phyloP scores from a whole-genome alignment of 1,140 invertebrate species.

The Helicoverpa zea region DNA sequence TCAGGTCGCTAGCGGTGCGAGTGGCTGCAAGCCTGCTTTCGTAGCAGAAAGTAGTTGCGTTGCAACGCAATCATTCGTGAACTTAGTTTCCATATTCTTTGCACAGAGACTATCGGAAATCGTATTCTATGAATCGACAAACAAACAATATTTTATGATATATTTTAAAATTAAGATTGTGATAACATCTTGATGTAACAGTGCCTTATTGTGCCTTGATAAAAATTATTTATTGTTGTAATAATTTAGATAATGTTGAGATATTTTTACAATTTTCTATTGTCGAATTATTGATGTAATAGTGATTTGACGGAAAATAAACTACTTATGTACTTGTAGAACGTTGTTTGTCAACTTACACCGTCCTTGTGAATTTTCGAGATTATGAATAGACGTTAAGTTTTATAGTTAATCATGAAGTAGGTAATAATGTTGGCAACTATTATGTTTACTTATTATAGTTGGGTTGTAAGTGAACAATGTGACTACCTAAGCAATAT shows the following conservation, averaged over 20 bases:
- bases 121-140: constrained; percentile 63
- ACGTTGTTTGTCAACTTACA: constrained; percentile 84
- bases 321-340: constrained; percentile 78
- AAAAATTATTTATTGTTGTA: constrained; percentile 84
- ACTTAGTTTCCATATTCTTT: constrained; percentile 79
- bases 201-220: constrained; percentile 86
- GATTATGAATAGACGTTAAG: constrained; percentile 82
- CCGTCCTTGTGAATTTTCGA: constrained; percentile 86
- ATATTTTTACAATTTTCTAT: constrained; percentile 83
- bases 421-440: constrained; percentile 82
- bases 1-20: constrained; percentile 56
- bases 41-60: constrained; percentile 73
- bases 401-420: constrained; percentile 73
- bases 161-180: constrained; percentile 76
- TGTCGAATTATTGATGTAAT: constrained; percentile 72
- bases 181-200: constrained; percentile 82
- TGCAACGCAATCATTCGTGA: constrained; percentile 64
- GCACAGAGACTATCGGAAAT: constrained; percentile 77
- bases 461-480: constrained; percentile 62
- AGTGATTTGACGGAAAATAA: constrained; percentile 74
- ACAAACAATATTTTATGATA: constrained; percentile 57
- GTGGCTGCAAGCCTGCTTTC: constrained; percentile 79
- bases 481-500: constrained; percentile 53
- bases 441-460: constrained; percentile 74
- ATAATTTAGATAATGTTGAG: constrained; percentile 78